Conservation (phyloP, 1,140 invertebrate species). For the Bombus polaris region DNA sequence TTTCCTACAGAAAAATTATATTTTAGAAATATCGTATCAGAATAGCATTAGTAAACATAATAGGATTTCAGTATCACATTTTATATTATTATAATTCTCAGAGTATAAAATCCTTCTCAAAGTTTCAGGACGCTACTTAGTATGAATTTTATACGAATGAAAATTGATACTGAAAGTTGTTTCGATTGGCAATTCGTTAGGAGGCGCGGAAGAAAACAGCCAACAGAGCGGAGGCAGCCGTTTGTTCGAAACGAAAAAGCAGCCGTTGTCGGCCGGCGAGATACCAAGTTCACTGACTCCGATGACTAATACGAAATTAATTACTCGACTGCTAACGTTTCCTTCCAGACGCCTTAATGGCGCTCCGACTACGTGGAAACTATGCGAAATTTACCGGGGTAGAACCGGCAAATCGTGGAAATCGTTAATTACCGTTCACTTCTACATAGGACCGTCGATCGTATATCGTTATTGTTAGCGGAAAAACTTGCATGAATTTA, state of each 20-base stretch:
- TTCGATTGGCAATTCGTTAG: not conserved
- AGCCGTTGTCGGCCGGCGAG: not conserved
- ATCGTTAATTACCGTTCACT: constrained; percentile 3
- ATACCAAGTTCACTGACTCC: constrained; percentile 47
- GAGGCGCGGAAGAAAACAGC: not conserved
- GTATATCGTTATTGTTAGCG: not conserved
- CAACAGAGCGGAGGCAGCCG: not conserved
- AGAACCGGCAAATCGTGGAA: constrained; percentile 15
- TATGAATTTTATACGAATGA: not conserved
- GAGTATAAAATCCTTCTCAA: not conserved
- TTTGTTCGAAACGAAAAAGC: not conserved
- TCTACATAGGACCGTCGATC: not conserved
- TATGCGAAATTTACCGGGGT: constrained; percentile 13
- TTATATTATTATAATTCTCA: not conserved
- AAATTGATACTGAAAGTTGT: not conserved
- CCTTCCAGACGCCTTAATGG: constrained; percentile 40
- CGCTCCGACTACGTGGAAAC: constrained; percentile 13
- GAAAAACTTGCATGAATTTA: constrained; percentile 18
- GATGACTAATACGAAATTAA: constrained; percentile 52
- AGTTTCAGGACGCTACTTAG: not conserved
- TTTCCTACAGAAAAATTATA: too few species aligned
- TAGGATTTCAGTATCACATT: not conserved
- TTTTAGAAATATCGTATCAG: too few species aligned
- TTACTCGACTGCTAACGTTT: constrained; percentile 31
- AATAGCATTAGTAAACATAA: not conserved